A percentile compares a stretch with the other conserved stretches of the same genome.
These are phyloP conservation scores for Grantiella picta DNA, from an alignment of 2,113 vertebrate species.

Conservation along the genomic window DNA sequence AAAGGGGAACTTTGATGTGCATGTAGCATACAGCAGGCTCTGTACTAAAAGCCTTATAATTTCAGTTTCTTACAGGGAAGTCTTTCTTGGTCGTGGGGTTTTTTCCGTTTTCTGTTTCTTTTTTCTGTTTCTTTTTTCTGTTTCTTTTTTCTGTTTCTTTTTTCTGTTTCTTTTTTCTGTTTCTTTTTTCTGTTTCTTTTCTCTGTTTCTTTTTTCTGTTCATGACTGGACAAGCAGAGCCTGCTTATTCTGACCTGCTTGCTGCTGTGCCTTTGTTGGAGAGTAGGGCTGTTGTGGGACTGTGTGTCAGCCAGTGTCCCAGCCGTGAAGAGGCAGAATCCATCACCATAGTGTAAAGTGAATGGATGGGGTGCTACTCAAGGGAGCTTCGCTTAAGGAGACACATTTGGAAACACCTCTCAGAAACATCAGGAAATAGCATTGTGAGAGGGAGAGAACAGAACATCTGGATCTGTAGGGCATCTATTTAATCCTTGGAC, in stretches of 20 bases:
- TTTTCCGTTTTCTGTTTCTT: fast-evolving
- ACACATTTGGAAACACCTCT: background rate
- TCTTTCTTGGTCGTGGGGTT: background rate
- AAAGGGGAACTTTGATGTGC: background rate
- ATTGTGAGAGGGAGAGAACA: background rate
- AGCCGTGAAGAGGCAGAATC: too few species aligned
- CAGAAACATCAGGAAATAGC: background rate
- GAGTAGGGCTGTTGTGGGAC: background rate
- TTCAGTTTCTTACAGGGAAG: background rate
- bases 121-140: too few species aligned
- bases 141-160: too few species aligned
- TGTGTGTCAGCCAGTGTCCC: background rate
- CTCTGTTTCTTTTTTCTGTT: too few species aligned
- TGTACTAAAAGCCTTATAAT: background rate
- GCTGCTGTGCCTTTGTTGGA: fast-evolving
- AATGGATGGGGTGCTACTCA: background rate
- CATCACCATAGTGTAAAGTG: background rate
- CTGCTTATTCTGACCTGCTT: background rate
- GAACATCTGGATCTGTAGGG: background rate
- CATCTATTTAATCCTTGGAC: background rate
- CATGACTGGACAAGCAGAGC: background rate
- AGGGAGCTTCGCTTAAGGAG: background rate
- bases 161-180: too few species aligned
- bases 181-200: too few species aligned
- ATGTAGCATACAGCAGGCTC: fast-evolving